These are phyloP conservation scores for Tenthredo amoena DNA, from an alignment of 2,888 invertebrate genomes.

Conservation along the genomic window DNA sequence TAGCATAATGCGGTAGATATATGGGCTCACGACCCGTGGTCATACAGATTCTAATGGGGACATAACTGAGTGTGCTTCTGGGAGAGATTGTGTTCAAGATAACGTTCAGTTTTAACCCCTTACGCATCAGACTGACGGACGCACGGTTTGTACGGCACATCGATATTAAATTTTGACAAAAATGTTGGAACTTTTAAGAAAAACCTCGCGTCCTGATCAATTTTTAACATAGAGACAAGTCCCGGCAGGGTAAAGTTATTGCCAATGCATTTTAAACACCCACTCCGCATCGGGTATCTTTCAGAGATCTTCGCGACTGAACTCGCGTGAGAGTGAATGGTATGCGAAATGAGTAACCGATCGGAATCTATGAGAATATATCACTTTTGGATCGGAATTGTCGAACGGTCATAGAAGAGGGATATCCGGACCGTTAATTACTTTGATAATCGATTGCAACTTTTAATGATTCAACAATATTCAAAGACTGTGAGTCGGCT, in stretches of 20 bases:
- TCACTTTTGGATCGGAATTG: too few relatives aligned
- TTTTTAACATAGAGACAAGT: constrained; percentile 43
- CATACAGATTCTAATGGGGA: constrained; percentile 61
- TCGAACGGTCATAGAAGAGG: neutral
- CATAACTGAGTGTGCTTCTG: constrained; percentile 58
- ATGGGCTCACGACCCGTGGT: constrained; percentile 70
- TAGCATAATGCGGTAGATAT: constrained; percentile 63
- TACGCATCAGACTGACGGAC: neutral
- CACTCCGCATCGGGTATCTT: neutral
- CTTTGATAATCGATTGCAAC: neutral
- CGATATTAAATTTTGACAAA: neutral
- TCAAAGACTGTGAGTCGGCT: too few relatives aligned
- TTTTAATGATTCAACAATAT: neutral
- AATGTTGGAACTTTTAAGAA: too few relatives aligned
- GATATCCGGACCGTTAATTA: neutral
- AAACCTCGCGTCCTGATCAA: neutral
- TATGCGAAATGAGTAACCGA: neutral
- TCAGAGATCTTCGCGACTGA: neutral
- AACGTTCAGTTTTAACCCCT: constrained; percentile 41
- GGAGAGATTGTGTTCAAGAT: constrained; percentile 64
- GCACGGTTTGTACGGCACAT: too few relatives aligned
- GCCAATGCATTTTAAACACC: constrained; percentile 76
- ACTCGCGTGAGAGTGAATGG: neutral
- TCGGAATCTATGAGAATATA: neutral
- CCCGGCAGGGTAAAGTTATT: constrained; percentile 69